Conservation (phyloP, 37 sponge, comb jelly and placozoan species). For the Ephydatia muelleri region DNA sequence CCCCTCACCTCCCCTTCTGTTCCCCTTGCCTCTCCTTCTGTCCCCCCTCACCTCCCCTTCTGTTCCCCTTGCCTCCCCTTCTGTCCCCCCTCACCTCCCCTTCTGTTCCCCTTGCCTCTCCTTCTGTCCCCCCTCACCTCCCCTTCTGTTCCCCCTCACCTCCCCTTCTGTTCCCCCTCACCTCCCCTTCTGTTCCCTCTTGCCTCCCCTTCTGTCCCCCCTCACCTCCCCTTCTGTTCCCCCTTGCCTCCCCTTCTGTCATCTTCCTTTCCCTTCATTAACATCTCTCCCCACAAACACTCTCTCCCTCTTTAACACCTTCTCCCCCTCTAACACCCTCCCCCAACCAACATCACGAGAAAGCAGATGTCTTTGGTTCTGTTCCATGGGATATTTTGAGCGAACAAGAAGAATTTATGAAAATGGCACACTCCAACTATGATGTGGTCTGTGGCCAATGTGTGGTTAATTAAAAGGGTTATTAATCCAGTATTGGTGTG, state of each 20-base stretch:
- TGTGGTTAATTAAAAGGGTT: not conserved
- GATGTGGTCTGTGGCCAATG: not conserved
- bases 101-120: not conserved
- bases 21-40: not conserved
- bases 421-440: slow-evolving; percentile 17
- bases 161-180: not conserved
- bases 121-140: not conserved
- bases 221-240: not conserved
- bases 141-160: not conserved
- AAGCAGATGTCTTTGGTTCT: slow-evolving; percentile 63
- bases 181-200: not conserved
- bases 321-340: not conserved
- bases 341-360: not conserved
- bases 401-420: slow-evolving; percentile 59
- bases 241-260: not conserved
- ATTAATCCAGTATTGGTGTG: not conserved
- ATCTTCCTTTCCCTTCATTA: not conserved
- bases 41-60: not conserved
- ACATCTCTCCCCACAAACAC: not conserved
- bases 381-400: slow-evolving; percentile 63
- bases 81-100: not conserved
- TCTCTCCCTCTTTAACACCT: not conserved
- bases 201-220: not conserved
- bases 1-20: not conserved
- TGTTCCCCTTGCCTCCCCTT: no score